Evolutionary conservation across 2,888 invertebrate genomes (phyloP), one percentile per base, ranked within the genome.

Genomic region (Aspidiotus rigidus): DNA sequence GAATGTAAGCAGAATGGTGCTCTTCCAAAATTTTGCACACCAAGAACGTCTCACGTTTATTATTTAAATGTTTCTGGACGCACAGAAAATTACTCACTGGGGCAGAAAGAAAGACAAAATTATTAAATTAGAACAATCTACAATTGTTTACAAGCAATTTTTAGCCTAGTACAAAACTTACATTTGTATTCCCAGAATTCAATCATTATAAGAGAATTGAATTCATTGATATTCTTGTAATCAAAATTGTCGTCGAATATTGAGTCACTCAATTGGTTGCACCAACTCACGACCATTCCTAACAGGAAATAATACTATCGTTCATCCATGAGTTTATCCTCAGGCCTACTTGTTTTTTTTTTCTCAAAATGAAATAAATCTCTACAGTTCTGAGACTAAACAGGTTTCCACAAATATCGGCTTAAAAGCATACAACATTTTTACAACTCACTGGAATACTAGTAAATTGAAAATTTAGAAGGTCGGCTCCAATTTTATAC

Each of bases 151-250:
- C n/a, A 53, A 53, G 2, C 5, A 3, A 53, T 13, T 13, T 13
- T 53, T 53, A 53, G 53, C 13, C n/a, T 53, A 53, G n/a, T 16
- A 16, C 13, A 9, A 17, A n/a, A 11, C 55, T 63, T 55, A 64
- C 64, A 41, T 64, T 41, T 64, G 41, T 64, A 64, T 40, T 55
- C 40, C 64, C 64, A 64, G 54, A 64, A 64, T 16, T 64, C 16
- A 10, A 64, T 28, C 41, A 64, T 40, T 0, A 54, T 64, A 8
- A 55, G 13, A 0, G 40, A n/a, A 41, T 16, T 55, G 16, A 64
- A 64, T 54, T 64, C 55, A 41, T 64, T 64, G 7, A 55, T 54
- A 1, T 41, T 16, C n/a, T 55, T 28, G 16, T 54, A 64, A 55
- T 64, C 64, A 41, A 64, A 40, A 55, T 64, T 54, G 15, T 64